Base-by-base conservation (phyloP, 1,140 invertebrate species). In the Hetaerina americana region DNA sequence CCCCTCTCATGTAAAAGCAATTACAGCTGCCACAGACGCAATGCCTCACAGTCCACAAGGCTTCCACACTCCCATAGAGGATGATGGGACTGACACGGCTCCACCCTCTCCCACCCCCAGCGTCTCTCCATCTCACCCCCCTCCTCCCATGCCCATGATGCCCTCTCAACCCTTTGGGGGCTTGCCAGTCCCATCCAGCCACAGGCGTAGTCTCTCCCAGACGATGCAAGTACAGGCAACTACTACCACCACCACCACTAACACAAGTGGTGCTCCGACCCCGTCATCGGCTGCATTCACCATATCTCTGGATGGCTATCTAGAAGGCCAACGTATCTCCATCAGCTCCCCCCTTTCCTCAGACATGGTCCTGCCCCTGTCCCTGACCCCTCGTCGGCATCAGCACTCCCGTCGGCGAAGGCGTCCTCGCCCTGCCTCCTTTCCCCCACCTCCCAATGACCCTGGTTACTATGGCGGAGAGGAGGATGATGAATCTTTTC, bases 251-350 rank as follows among this genome's bases (percentile, higher is more conserved):
- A 76, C 74, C 26, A 76, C 77, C 28, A 77, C 75, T 67, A 76
- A 74, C 66, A 69, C 73, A 66, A 76, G 74, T 72, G 77, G 76
- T 75, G 84, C 88, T 0, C 90, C 90, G 0, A 92, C 93, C 0
- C 92, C 92, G 0, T 92, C 90, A 75, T 94, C 92, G 0, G 92
- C 93, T 0, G 85, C 91, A 0, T 87, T 92, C 83, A 92, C 92
- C 0, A 87, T 89, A 15, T 92, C 92, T 2, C 85, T 94, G 2
- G 93, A 95, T 71, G 92, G 89, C 3, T 96, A 94, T 77, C 83
- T 95, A 66, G 93, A 95, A 74, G 91, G 91, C 0, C 85, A 87
- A 5, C 82, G 90, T 26, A 88, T 92, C 71, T 91, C 90, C 1
- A 91, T 90, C 78, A 87, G 89, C 70, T 90, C 91, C 1, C 90